A percentile compares a stretch with the other conserved stretches of the same genome.
phyloP scores from a whole-genome alignment of 92 coral and sea anemone genomes.

The Plumapathes pennacea region DNA sequence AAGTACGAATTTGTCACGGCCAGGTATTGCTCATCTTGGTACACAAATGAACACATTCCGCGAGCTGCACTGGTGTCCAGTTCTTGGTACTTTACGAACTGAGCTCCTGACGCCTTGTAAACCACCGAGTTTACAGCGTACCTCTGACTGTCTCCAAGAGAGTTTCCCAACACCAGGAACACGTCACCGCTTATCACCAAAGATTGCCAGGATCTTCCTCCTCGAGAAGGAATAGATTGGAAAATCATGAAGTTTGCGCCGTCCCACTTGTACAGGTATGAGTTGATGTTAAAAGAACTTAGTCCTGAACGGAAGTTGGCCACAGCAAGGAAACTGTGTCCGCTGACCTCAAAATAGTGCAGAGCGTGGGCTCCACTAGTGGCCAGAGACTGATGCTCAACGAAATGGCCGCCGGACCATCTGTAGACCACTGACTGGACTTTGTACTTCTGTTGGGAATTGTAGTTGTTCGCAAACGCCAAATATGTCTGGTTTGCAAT shows the following conservation, averaged over 20 bases:
- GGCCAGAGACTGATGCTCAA: slow-evolving; percentile 1
- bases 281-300: slow-evolving; percentile 11
- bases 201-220: too few relatives aligned
- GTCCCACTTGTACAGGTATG: slow-evolving; percentile 5
- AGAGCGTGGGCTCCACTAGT: background rate
- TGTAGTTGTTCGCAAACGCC: slow-evolving; percentile 1
- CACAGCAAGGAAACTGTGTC: slow-evolving; percentile 13
- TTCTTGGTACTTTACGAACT: slow-evolving; percentile 10
- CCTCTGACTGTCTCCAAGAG: background rate
- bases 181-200: background rate
- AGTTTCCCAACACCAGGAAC: slow-evolving; percentile 2
- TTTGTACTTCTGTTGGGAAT: background rate
- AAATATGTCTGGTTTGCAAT: background rate
- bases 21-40: slow-evolving; percentile 1
- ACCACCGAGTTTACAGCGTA: background rate
- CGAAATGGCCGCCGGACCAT: slow-evolving; percentile 4
- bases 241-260: slow-evolving; percentile 2
- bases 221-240: slow-evolving; percentile 11
- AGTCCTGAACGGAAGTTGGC: background rate
- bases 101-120: slow-evolving; percentile 12
- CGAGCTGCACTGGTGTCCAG: background rate
- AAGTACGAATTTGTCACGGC: slow-evolving; percentile 1
- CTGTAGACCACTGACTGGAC: slow-evolving; percentile 12
- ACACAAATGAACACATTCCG: background rate
- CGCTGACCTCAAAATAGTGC: slow-evolving; percentile 1